These are phyloP conservation scores for Rhyacichthys aspro DNA, from an alignment of 2,797 vertebrate genomes.

Conservation along the genomic window DNA sequence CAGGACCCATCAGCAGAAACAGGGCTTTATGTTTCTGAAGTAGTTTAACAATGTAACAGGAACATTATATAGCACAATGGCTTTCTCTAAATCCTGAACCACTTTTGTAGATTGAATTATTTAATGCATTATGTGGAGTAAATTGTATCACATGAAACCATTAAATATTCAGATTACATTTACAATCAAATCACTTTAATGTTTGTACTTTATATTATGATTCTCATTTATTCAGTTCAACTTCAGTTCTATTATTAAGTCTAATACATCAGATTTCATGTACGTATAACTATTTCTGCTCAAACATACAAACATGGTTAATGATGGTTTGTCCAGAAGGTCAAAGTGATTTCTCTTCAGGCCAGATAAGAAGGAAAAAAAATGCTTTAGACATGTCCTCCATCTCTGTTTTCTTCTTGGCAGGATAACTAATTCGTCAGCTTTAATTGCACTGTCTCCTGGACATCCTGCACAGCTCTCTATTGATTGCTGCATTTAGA, in stretches of 20 bases:
- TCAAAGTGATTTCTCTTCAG: conserved; percentile 24
- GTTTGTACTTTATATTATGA: conserved; percentile 4
- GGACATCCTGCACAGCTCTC: conserved; percentile 48
- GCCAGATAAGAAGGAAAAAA: conserved; percentile 10
- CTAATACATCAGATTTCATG: not conserved
- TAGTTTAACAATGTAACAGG: no score
- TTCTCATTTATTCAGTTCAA: not conserved
- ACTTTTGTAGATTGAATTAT: no score
- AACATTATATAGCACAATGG: no score
- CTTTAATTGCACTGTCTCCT: conserved; percentile 71
- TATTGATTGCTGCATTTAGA: conserved; percentile 75
- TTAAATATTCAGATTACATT: not conserved
- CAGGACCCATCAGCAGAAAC: no score
- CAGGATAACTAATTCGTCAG: conserved; percentile 70
- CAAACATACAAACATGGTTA: conserved; percentile 1
- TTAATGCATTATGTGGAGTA: no score
- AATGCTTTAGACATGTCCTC: conserved; percentile 16
- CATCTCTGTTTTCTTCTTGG: conserved; percentile 24
- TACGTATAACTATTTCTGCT: conserved; percentile 14
- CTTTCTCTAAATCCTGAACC: no score
- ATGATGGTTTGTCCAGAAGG: conserved; percentile 23
- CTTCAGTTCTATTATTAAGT: not conserved
- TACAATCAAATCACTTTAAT: conserved; percentile 1
- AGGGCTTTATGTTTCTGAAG: no score
- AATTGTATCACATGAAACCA: no score